Evolutionary conservation across 2,113 vertebrate species (phyloP).

Genomic region (Serinus canaria): DNA sequence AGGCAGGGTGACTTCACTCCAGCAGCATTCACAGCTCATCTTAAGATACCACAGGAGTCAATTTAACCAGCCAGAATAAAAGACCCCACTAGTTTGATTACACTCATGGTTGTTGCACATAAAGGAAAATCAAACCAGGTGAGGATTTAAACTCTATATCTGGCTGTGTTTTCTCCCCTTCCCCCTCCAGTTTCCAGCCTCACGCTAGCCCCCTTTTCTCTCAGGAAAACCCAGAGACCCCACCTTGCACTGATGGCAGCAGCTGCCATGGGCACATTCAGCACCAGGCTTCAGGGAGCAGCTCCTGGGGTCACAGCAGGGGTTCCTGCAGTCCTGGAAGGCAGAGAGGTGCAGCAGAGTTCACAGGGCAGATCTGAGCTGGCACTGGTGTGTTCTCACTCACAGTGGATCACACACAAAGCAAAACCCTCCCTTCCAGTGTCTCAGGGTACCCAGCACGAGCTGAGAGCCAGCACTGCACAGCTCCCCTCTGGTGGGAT

Average conservation of each 20-base stretch:
- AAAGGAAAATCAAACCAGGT: neutral
- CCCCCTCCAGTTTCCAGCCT: neutral
- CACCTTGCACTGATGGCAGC: conserved; percentile 94
- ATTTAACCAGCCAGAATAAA: neutral
- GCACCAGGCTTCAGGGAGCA: conserved; percentile 88
- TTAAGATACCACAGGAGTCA: neutral
- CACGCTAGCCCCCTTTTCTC: neutral
- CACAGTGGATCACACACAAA: neutral
- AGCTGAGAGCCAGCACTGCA: neutral
- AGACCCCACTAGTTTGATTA: neutral
- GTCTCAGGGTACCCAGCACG: neutral
- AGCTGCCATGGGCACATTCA: conserved; percentile 91
- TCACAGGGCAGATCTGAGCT: neutral
- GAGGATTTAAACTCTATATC: neutral
- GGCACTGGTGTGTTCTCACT: neutral
- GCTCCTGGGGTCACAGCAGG: conserved; percentile 90
- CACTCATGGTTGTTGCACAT: neutral
- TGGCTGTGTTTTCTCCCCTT: neutral
- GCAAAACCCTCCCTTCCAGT: neutral
- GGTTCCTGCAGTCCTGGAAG: conserved; percentile 88
- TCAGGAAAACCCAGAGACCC: neutral
- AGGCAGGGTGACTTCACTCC: neutral
- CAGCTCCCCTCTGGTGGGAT: neutral
- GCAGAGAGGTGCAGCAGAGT: neutral
- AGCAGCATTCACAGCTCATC: neutral